Conservation (phyloP, 2,113 vertebrate genomes). For the Coryphaenoides rupestris region DNA sequence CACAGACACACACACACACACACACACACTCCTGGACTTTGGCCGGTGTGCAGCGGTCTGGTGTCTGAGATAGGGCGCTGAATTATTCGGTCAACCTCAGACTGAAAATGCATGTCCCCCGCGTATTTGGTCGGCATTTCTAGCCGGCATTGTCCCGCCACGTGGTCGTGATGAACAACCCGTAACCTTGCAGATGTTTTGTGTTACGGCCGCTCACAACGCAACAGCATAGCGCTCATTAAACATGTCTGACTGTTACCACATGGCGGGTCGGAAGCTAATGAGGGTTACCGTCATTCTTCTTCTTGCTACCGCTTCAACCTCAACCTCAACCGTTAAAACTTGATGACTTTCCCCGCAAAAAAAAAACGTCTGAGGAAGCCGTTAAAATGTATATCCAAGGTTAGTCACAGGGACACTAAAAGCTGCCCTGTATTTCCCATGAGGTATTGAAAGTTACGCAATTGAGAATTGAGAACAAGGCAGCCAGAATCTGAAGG, state of each 20-base stretch:
- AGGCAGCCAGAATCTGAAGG: no score
- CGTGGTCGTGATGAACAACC: conserved; percentile 36
- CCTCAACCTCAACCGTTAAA: conserved; percentile 22
- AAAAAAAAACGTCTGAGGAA: conserved; percentile 5
- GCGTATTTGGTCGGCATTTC: conserved; percentile 9
- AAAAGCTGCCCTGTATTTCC: no score
- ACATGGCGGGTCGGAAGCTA: conserved; percentile 42
- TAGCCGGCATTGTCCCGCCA: conserved; percentile 26
- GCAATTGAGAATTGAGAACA: no score
- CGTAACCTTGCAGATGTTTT: conserved; percentile 25
- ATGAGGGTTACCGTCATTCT: conserved; percentile 38
- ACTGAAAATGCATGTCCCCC: conserved; percentile 48
- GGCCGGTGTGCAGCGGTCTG: no score
- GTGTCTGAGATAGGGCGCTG: neutral
- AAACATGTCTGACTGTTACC: conserved; percentile 39
- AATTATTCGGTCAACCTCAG: conserved; percentile 29
- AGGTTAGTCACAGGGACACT: no score
- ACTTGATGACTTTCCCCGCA: conserved; percentile 4
- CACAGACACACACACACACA: no score
- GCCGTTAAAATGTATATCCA: conserved; percentile 1
- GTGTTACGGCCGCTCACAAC: conserved; percentile 29
- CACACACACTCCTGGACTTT: no score
- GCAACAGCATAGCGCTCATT: conserved; percentile 43
- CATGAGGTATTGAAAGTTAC: no score
- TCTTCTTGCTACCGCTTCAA: conserved; percentile 38